Percentiles rank a stretch among this genome's conserved stretches.
phyloP scores from a whole-genome alignment of 37 sponge, comb jelly and placozoan genomes.

The Oopsacas minuta region DNA sequence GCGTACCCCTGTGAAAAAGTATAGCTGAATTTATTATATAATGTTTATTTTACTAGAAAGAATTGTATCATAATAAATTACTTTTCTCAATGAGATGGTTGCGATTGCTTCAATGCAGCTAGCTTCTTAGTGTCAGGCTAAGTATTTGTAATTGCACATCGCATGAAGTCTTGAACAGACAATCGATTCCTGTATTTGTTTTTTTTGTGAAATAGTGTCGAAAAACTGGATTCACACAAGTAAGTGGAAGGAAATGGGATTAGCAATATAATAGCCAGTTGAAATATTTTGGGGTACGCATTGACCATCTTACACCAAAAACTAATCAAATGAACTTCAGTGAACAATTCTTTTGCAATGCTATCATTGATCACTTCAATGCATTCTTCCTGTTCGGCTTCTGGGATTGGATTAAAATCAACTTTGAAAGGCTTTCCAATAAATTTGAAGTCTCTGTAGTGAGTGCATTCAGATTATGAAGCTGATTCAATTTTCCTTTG shows the following conservation, averaged over 20 bases:
- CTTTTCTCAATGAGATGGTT: neutral
- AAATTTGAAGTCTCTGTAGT: neutral
- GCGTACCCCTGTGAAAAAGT: constrained; percentile 5
- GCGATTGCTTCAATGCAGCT: neutral
- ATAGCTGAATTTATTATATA: neutral
- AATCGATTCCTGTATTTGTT: neutral
- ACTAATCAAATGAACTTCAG: neutral
- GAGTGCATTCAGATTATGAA: neutral
- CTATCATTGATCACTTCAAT: constrained; percentile 12
- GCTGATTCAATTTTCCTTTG: neutral
- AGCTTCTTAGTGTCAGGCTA: neutral
- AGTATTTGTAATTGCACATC: constrained; percentile 12
- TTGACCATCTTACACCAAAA: constrained; percentile 14
- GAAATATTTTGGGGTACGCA: neutral
- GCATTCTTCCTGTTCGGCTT: neutral
- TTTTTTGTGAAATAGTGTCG: neutral
- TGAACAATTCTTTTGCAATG: neutral
- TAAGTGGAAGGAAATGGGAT: neutral
- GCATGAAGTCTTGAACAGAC: constrained; percentile 11
- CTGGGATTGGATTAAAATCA: neutral
- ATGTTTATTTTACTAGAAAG: neutral
- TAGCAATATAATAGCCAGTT: neutral
- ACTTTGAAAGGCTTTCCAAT: constrained; percentile 8
- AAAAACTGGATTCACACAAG: constrained; percentile 3
- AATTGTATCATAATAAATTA: neutral